Base-by-base conservation (phyloP, 2,113 vertebrate genomes). In the Cardinalis cardinalis region DNA sequence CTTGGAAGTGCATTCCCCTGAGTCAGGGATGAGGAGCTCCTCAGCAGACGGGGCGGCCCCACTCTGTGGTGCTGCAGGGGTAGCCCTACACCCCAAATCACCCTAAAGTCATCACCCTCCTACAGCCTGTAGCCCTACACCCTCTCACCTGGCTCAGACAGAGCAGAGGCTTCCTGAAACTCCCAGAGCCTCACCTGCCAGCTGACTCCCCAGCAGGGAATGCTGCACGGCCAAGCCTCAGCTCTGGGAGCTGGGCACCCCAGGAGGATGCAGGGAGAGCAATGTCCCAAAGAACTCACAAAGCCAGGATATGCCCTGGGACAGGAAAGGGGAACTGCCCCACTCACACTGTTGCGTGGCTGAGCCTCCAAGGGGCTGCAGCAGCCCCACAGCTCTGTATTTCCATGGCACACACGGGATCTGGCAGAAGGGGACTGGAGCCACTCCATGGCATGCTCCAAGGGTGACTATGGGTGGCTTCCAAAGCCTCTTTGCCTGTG, bases 301-400 rank as follows among this genome's bases (percentile, higher is more conserved):
- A 31, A 82, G 71, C 29, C n/a, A 10, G 17, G n/a, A 36, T 26
- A 31, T 25, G 31, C 14, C 23, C 21, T 14, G 0, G 60, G 12
- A 43, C 58, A 41, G 34, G 38, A 65, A 69, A 48, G 15, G 28
- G 20, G 61, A 69, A 49, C 28, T 51, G 41, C 38, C 28, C 16
- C 2, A 2, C 58, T 65, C 8, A 1, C 24, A 20, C 0, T 1
- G 14, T 17, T 20, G 28, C 3, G 1, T 10, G 49, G 44, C 59
- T 2, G 7, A 83, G 46, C 16, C 46, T 48, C 51, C 4, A 1
- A 38, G 36, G 44, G 49, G n/a, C 83, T 70, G 56, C 2, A 3
- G 72, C 18, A 34, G n/a, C 40, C 41, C 41, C 29, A 14, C 2
- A 0, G 29, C 36, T 18, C 44, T 11, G 0, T 26, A 21, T 63